A percentile compares a stretch with the other conserved stretches of the same genome.
Evolutionary conservation across 2,797 vertebrate genomes (phyloP).

Genomic region (Lates japonicus): DNA sequence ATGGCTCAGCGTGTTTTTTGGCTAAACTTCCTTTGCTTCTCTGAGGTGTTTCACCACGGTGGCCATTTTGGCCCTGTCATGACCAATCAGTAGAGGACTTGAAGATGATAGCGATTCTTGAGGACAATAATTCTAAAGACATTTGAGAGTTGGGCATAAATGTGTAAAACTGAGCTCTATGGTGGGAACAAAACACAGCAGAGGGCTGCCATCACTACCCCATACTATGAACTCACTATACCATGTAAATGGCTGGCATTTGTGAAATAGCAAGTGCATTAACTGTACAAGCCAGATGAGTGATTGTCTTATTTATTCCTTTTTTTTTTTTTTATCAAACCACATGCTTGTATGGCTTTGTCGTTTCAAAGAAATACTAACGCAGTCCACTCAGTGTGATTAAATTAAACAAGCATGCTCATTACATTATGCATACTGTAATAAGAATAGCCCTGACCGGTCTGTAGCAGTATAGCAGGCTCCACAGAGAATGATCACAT

Average conservation of each 20-base stretch:
- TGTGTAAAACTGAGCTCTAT: conserved; percentile 54
- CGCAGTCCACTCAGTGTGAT: conserved; percentile 84
- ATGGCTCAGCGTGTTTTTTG: conserved; percentile 88
- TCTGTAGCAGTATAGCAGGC: conserved; percentile 77
- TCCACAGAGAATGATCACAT: conserved; percentile 86
- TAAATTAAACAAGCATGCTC: conserved; percentile 84
- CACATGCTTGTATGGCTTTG: conserved; percentile 71
- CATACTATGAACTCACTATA: conserved; percentile 63
- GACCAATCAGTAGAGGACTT: conserved; percentile 74
- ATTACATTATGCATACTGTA: conserved; percentile 88
- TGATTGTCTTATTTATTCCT: conserved; percentile 79
- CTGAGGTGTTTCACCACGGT: conserved; percentile 79
- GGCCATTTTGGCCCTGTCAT: conserved; percentile 80
- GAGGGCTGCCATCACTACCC: conserved; percentile 33
- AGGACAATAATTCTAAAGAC: conserved; percentile 73
- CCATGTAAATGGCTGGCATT: conserved; percentile 73
- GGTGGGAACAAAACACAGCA: conserved; percentile 47
- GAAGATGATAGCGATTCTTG: conserved; percentile 71
- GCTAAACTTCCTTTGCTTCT: conserved; percentile 84
- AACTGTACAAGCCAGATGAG: conserved; percentile 64
- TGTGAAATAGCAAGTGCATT: conserved; percentile 74
- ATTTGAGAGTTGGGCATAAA: conserved; percentile 65
- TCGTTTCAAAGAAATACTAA: conserved; percentile 82
- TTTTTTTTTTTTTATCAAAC: conserved; percentile 62
- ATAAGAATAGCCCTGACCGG: conserved; percentile 86